Evolutionary conservation across 2,797 vertebrate species (phyloP).

Genomic region (Dermochelys coriacea): DNA sequence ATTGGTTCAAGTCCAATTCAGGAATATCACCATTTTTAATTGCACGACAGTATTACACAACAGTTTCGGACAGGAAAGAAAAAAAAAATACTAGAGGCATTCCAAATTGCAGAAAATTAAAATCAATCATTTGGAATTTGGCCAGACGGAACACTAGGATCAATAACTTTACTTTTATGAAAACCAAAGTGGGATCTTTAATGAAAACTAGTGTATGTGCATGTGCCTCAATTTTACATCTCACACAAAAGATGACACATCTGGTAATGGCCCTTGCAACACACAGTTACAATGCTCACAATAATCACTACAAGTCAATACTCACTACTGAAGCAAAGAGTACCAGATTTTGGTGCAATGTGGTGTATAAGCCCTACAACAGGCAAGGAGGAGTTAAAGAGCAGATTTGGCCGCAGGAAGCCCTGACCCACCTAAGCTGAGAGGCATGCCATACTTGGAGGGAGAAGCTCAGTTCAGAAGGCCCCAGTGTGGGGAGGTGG

Average conservation of each 20-base stretch:
- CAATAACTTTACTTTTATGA: conserved; percentile 13
- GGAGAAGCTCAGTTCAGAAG: too few relatives aligned
- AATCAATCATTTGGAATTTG: neutral
- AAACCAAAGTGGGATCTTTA: neutral
- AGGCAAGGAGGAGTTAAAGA: too few relatives aligned
- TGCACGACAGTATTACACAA: neutral
- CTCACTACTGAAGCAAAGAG: conserved; percentile 1
- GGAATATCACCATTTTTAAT: neutral
- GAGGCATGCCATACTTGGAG: too few relatives aligned
- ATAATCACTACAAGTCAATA: neutral
- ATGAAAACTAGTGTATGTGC: neutral
- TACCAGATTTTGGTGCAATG: conserved; percentile 16
- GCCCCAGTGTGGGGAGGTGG: too few relatives aligned
- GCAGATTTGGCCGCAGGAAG: too few relatives aligned
- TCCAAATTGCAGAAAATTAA: too few relatives aligned
- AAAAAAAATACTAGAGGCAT: neutral
- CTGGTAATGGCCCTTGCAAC: conserved; percentile 35
- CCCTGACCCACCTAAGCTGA: too few relatives aligned
- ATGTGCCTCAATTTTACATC: neutral
- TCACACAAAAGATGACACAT: too few relatives aligned
- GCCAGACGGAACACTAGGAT: conserved; percentile 43
- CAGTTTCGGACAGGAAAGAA: conserved; percentile 18
- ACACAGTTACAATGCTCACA: neutral
- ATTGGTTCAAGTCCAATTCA: too few relatives aligned
- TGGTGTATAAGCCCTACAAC: too few relatives aligned